Base-by-base conservation (phyloP, 2,113 vertebrate genomes). In the Haplochromis burtoni region DNA sequence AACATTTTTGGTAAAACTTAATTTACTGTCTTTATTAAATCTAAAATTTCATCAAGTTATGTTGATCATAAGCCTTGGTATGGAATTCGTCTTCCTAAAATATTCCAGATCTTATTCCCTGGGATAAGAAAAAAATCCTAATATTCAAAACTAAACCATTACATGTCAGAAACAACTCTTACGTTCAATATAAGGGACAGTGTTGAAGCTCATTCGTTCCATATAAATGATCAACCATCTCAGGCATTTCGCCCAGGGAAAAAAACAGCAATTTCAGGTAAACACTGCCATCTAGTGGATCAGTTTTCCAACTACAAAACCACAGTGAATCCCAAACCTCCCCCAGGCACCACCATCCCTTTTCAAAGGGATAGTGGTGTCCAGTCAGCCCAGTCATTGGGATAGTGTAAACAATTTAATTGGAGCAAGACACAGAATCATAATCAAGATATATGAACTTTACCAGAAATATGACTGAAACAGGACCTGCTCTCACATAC, bases 261-360 rank as follows among this genome's bases (percentile, higher is more conserved):
- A 81, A 24, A 16, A 4, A 45, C 38, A 26, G 5, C 5, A 81
- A 42, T 35, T 80, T 33, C 16, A 85, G 24, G 71, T 82, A 47
- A 83, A 94, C 80, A 90, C 49, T 59, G 26, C 87, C 93, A 87
- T 71, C 95, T 92, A 90, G 85, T 91, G 95, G 87, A 80, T 17
- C 2, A 3, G 17, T 9, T 73, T 19, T 61, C 4, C 7, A 59
- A 88, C 49, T 66, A 80, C 47, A 83, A 31, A 24, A 13, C 3
- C 26, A 73, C 19, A 21, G 10, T 12, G 53, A 53, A 66, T 57
- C 26, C 4, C 3, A 57, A 63, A 83, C 19, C 21, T 47, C 4
- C 40, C 19, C 19, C 3, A 49, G 42, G n/a, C 19, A 63, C 17
- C 10, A 14, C 8, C 11, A 71, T 29, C 13, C 12, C 19, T 83